These are phyloP conservation scores for Portevinia maculata DNA, from an alignment of 2,888 invertebrate genomes.

Conservation along the genomic window DNA sequence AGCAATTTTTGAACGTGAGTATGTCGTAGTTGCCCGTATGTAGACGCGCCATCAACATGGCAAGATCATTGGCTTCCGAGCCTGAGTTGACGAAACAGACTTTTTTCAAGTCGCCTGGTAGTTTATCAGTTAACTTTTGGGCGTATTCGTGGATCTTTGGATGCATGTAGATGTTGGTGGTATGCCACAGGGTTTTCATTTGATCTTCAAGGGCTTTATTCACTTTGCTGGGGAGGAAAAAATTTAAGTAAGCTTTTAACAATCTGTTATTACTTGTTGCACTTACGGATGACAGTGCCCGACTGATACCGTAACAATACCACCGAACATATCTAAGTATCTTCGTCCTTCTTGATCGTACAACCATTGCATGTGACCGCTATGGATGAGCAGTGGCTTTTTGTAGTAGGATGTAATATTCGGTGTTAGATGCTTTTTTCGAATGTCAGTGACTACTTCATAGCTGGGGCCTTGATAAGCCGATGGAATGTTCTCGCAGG, in stretches of 20 bases:
- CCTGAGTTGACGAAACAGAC: constrained; percentile 98
- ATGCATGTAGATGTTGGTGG: constrained; percentile 95
- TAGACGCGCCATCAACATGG: constrained; percentile 92
- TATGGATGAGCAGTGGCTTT: constrained; percentile 91
- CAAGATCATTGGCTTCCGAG: constrained; percentile 98
- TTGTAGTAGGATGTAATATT: constrained; percentile 90
- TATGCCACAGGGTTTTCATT: constrained; percentile 93
- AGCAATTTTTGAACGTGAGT: constrained; percentile 93
- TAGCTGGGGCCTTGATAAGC: constrained; percentile 86
- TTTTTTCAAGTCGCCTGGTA: constrained; percentile 94
- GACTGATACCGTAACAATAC: constrained; percentile 98
- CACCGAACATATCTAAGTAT: constrained; percentile 97
- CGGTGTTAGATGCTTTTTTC: constrained; percentile 87
- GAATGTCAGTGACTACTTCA: constrained; percentile 85
- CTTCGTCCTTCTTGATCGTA: constrained; percentile 93
- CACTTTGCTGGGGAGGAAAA: constrained; percentile 88
- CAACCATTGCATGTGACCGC: constrained; percentile 96
- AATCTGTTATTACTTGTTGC: neutral
- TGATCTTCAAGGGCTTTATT: constrained; percentile 91
- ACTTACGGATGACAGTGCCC: constrained; percentile 99
- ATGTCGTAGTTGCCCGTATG: constrained; percentile 94
- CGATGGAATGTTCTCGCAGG: constrained; percentile 76
- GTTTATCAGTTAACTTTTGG: constrained; percentile 89
- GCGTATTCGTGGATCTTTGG: constrained; percentile 96
- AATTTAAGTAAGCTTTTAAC: constrained; percentile 58